Conservation (phyloP, 53 echinoderm and acorn worm species). For the Holothuria scabra region DNA sequence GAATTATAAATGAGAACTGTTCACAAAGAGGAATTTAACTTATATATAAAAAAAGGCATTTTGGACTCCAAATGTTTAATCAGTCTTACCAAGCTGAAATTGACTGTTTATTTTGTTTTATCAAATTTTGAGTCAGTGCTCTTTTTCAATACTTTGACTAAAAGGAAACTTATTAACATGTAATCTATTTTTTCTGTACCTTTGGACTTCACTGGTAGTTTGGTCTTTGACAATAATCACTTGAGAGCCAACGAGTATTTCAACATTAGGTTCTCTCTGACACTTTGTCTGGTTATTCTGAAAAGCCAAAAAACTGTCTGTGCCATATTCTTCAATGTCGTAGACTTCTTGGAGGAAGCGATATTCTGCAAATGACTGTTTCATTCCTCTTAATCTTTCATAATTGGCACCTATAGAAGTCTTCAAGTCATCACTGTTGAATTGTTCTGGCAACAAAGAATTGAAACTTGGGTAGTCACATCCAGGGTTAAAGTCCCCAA, state of each 20-base stretch:
- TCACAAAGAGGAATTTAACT: too few species aligned
- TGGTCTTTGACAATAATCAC: conserved; percentile 66
- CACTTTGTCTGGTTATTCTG: conserved; percentile 54
- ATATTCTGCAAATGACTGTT: conserved; percentile 62
- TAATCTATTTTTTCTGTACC: too few species aligned
- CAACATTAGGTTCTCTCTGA: conserved; percentile 43
- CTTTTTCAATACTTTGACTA: too few species aligned
- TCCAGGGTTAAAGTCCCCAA: conserved; percentile 77
- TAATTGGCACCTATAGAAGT: conserved; percentile 77
- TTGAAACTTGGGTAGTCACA: conserved; percentile 27
- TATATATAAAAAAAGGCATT: too few species aligned
- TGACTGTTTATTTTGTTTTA: too few species aligned
- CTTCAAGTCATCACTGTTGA: conserved; percentile 71
- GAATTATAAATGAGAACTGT: too few species aligned
- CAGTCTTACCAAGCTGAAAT: too few species aligned
- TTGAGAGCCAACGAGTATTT: conserved; percentile 82
- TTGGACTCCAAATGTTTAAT: too few species aligned
- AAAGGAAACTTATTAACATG: too few species aligned
- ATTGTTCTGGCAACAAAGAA: conserved; percentile 31
- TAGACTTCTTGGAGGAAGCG: conserved; percentile 75
- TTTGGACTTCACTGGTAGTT: conserved; percentile 63
- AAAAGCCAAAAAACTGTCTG: conserved; percentile 66
- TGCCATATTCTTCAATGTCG: conserved; percentile 78
- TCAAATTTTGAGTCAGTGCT: too few species aligned
- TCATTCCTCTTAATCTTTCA: conserved; percentile 86